Percentiles rank a stretch among this genome's conserved stretches.
These are phyloP conservation scores for Procambarus clarkii DNA, from an alignment of 1,140 invertebrate genomes.

Conservation along the genomic window DNA sequence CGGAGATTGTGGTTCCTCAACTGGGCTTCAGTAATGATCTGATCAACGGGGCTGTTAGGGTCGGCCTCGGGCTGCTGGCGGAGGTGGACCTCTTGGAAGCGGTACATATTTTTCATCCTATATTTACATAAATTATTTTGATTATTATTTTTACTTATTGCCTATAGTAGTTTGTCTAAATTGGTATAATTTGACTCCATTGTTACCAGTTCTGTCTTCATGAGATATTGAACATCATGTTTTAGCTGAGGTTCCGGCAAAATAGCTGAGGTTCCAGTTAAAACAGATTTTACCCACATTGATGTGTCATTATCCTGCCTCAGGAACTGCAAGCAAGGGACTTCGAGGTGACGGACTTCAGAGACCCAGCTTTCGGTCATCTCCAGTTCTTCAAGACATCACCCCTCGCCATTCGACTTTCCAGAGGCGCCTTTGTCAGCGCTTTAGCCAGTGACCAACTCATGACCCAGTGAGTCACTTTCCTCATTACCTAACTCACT, in stretches of 20 bases:
- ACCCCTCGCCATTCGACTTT: conserved; percentile 5
- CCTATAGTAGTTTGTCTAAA: no score
- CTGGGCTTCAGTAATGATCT: conserved; percentile 1
- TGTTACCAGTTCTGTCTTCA: no score
- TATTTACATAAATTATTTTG: no score
- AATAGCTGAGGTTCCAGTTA: no score
- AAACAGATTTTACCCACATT: no score
- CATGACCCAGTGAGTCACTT: conserved; percentile 18
- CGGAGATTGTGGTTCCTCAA: neutral
- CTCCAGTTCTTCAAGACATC: conserved; percentile 66
- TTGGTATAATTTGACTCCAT: no score
- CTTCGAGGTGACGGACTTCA: conserved; percentile 6
- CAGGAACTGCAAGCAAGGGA: conserved; percentile 8
- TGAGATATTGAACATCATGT: no score
- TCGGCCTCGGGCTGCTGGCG: conserved; percentile 8
- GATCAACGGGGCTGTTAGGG: conserved; percentile 17
- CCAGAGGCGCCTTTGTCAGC: conserved; percentile 31
- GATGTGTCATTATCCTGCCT: no score
- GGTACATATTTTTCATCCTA: neutral
- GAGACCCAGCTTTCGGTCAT: conserved; percentile 24
- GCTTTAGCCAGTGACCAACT: conserved; percentile 41
- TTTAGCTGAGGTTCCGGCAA: no score
- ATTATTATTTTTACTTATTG: neutral
- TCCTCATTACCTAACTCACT: neutral
- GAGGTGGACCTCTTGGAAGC: conserved; percentile 13